These are phyloP conservation scores for Beris chalybata DNA, from an alignment of 2,888 invertebrate genomes.

Conservation along the genomic window DNA sequence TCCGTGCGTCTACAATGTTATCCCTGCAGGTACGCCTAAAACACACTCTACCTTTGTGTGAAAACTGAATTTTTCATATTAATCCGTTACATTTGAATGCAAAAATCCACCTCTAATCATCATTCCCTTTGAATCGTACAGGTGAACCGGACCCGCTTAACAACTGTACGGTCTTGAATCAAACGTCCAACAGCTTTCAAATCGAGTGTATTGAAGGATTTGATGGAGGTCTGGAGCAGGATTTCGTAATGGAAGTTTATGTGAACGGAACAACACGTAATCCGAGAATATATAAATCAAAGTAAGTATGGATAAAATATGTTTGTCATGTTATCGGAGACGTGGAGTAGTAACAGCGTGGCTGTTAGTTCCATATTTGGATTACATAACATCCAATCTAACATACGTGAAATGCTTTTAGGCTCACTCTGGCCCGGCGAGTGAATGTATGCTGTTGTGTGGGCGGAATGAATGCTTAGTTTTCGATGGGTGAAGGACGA, in stretches of 20 bases:
- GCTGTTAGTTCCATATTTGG: neutral
- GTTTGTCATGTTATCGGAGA: slow-evolving; percentile 10
- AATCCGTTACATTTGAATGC: too few relatives aligned
- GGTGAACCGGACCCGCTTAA: slow-evolving; percentile 73
- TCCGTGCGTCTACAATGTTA: slow-evolving; percentile 73
- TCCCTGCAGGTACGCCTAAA: slow-evolving; percentile 66
- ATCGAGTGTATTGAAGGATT: slow-evolving; percentile 76
- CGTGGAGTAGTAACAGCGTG: neutral
- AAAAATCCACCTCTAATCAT: too few relatives aligned
- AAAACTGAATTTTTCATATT: neutral
- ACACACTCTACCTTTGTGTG: slow-evolving; percentile 31
- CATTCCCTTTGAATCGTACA: slow-evolving; percentile 44
- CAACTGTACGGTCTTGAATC: slow-evolving; percentile 74
- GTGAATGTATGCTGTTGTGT: too few relatives aligned
- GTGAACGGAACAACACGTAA: slow-evolving; percentile 56
- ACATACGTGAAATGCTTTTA: neutral
- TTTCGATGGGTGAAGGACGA: too few relatives aligned
- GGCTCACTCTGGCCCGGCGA: too few relatives aligned
- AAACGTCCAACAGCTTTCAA: slow-evolving; percentile 70
- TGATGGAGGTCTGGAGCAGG: slow-evolving; percentile 74
- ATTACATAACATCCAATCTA: neutral
- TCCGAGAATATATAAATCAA: slow-evolving; percentile 55
- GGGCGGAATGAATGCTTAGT: too few relatives aligned
- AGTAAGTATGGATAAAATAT: slow-evolving; percentile 47
- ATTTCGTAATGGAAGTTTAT: slow-evolving; percentile 73